These are phyloP conservation scores for Iguana delicatissima DNA, from an alignment of 2,797 vertebrate species.

Conservation along the genomic window DNA sequence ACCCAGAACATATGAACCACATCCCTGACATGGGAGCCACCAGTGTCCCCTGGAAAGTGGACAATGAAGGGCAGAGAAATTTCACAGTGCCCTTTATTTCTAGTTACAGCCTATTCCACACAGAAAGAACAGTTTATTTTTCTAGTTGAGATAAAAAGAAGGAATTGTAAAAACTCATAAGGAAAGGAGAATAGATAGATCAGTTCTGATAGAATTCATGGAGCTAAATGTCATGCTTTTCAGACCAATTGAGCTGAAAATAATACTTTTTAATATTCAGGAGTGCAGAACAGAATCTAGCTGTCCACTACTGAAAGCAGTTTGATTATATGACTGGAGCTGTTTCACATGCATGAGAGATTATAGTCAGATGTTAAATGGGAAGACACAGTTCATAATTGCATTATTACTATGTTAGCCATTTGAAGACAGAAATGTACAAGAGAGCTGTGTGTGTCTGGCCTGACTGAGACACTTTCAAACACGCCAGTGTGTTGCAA, in stretches of 20 bases:
- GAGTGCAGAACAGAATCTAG: not conserved
- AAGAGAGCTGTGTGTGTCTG: not conserved
- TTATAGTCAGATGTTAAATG: not conserved
- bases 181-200: not conserved
- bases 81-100: not conserved
- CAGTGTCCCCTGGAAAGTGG: not conserved
- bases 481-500: not conserved
- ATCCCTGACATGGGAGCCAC: no score
- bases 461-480: not conserved
- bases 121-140: conserved; percentile 6
- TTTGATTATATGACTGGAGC: conserved; percentile 21
- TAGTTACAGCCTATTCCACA: rapidly evolving
- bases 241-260: not conserved
- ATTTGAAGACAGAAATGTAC: not conserved
- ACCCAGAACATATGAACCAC: no score
- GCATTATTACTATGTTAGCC: not conserved
- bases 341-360: conserved; percentile 21
- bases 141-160: not conserved
- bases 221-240: not conserved
- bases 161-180: not conserved
- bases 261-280: conserved; percentile 8
- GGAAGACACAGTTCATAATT: not conserved
- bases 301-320: conserved; percentile 19
- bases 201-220: not conserved
- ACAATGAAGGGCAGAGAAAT: not conserved